Evolutionary conservation across 1,140 invertebrate species (phyloP).

Genomic region (Lordiphosa stackelbergi): DNA sequence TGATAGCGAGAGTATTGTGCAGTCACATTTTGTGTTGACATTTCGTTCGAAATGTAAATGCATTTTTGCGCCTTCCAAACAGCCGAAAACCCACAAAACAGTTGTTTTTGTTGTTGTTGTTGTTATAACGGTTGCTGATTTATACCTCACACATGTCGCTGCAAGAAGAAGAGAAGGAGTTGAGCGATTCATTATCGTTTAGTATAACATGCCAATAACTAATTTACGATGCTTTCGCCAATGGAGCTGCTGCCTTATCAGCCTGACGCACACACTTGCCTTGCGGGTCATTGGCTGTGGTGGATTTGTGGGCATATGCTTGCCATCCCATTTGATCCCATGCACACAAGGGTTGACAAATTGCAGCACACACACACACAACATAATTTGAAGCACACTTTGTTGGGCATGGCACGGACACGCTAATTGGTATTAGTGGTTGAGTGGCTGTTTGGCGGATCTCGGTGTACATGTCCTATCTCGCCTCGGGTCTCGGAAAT

Average conservation of each 20-base stretch:
- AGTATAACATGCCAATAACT: constrained; percentile 71
- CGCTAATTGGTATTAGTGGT: constrained; percentile 69
- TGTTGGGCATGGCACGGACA: constrained; percentile 38
- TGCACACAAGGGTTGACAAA: constrained; percentile 57
- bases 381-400: constrained; percentile 66
- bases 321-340: constrained; percentile 23
- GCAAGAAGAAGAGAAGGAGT: constrained; percentile 11
- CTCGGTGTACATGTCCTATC: constrained; percentile 50
- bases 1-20: constrained; percentile 94
- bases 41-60: constrained; percentile 96
- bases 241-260: constrained; percentile 60
- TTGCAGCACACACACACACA: constrained; percentile 41
- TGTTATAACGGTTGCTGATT: constrained; percentile 20
- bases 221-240: constrained; percentile 60
- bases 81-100: constrained; percentile 22
- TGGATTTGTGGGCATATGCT: constrained; percentile 51
- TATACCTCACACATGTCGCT: constrained; percentile 61
- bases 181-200: constrained; percentile 61
- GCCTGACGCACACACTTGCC: constrained; percentile 24
- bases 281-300: constrained; percentile 28
- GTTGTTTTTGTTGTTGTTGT: constrained; percentile 15
- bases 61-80: constrained; percentile 79
- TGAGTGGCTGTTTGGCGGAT: constrained; percentile 35
- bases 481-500: constrained; percentile 23
- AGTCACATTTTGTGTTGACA: constrained; percentile 94